Evolutionary conservation across 2,888 invertebrate species (phyloP).

Genomic region (Dolomedes plantarius): DNA sequence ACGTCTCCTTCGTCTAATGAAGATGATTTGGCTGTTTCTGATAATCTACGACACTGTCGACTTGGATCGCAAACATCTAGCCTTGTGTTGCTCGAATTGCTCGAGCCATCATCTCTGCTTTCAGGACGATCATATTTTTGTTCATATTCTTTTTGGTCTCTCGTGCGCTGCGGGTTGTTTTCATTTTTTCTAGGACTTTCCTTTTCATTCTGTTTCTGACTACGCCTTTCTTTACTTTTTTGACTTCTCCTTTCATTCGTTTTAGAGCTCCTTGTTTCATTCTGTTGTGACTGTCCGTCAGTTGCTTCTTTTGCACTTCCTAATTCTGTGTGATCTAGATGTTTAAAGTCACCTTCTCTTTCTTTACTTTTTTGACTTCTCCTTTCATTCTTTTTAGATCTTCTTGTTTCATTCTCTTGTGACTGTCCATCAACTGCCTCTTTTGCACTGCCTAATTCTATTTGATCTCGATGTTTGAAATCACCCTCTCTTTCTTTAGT

Average conservation of each 20-base stretch:
- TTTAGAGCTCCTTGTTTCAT: not conserved
- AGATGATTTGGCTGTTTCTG: conserved; percentile 55
- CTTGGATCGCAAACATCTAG: not conserved
- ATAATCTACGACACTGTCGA: not conserved
- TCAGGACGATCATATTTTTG: not conserved
- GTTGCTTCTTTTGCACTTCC: too few relatives aligned
- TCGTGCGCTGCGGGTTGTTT: too few relatives aligned
- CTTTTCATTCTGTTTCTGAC: not conserved
- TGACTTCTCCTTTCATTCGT: not conserved
- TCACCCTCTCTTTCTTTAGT: not conserved
- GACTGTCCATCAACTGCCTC: too few relatives aligned
- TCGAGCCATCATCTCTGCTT: not conserved
- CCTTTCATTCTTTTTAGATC: not conserved
- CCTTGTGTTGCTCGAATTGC: not conserved
- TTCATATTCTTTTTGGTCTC: not conserved
- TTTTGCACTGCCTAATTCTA: too few relatives aligned
- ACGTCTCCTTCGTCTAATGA: conserved; percentile 66
- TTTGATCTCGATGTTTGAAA: too few relatives aligned
- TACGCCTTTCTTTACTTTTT: not conserved
- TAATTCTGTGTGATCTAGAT: too few relatives aligned
- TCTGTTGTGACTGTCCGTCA: too few relatives aligned
- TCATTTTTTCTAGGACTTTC: conserved; percentile 2
- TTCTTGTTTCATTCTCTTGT: not conserved
- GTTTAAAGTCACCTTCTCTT: too few relatives aligned
- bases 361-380: not conserved